Percentiles rank a stretch among this genome's conserved stretches.
phyloP scores from a whole-genome alignment of 2,888 invertebrate genomes.

The Neoitamus cyanurus region DNA sequence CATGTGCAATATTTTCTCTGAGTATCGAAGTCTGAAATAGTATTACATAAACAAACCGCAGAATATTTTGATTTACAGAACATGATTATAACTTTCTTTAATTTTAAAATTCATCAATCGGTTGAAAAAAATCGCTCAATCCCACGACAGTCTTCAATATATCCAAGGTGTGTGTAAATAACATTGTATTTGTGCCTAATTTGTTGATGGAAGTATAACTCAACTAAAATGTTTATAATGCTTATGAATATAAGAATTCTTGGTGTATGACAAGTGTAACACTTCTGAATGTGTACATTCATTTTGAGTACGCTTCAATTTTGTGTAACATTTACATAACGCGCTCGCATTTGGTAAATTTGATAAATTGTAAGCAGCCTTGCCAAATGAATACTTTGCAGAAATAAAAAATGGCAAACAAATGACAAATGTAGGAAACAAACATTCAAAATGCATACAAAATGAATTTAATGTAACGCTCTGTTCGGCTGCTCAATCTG shows the following conservation, averaged over 20 bases:
- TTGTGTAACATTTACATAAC: neutral
- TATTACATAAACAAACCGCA: no score
- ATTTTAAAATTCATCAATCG: neutral
- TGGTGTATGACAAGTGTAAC: neutral
- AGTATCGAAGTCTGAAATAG: neutral
- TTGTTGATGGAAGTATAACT: conserved; percentile 28
- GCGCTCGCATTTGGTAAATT: neutral
- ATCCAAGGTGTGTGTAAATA: neutral
- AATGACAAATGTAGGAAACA: neutral
- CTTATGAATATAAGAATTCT: conserved; percentile 12
- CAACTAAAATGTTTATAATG: conserved; percentile 10
- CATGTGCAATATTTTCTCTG: neutral
- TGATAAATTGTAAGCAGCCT: neutral
- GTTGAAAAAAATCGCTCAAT: neutral
- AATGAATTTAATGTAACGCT: neutral
- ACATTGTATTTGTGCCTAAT: conserved; percentile 30
- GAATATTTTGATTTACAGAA: no score
- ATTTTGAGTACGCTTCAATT: neutral
- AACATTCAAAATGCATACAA: neutral
- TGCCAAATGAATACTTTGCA: neutral
- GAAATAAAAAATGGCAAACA: neutral
- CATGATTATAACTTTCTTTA: neutral
- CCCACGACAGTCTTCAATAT: neutral
- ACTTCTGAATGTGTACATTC: neutral
- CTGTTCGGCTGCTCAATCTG: neutral